These are phyloP conservation scores for Colletes gigas DNA, from an alignment of 1,140 invertebrate species.

Conservation along the genomic window DNA sequence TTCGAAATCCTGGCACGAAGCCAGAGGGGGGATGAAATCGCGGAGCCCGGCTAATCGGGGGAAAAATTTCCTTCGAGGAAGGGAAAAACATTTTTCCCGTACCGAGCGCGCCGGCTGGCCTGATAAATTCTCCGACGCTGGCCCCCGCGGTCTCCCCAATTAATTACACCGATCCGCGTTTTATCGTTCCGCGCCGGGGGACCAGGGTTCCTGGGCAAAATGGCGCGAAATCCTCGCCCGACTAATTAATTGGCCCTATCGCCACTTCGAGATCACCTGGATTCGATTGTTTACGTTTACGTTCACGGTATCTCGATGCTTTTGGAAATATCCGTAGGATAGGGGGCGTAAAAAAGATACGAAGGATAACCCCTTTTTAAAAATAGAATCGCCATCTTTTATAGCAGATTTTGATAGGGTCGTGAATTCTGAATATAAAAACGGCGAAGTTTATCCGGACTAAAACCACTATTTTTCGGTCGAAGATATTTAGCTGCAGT, in stretches of 20 bases:
- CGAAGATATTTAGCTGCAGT: too few relatives aligned
- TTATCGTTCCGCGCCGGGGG: slow-evolving; percentile 50
- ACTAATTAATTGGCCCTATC: slow-evolving; percentile 57
- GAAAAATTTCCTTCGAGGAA: slow-evolving; percentile 47
- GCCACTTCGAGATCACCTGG: too few relatives aligned
- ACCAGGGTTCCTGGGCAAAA: background rate
- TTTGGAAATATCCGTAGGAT: too few relatives aligned
- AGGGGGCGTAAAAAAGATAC: too few relatives aligned
- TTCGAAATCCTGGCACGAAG: slow-evolving; percentile 35
- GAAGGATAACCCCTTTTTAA: too few relatives aligned
- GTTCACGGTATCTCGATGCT: too few relatives aligned
- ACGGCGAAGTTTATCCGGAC: too few relatives aligned
- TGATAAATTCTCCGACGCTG: slow-evolving; percentile 52
- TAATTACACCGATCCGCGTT: slow-evolving; percentile 63
- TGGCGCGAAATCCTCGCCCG: slow-evolving; percentile 27
- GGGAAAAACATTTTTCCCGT: slow-evolving; percentile 25
- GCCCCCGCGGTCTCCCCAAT: slow-evolving; percentile 40
- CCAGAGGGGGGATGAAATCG: slow-evolving; percentile 26
- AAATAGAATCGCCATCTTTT: too few relatives aligned
- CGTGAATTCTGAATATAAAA: too few relatives aligned
- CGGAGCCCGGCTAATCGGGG: slow-evolving; percentile 35
- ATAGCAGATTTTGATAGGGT: too few relatives aligned
- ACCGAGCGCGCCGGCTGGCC: background rate
- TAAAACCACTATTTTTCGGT: too few relatives aligned
- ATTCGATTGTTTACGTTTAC: too few relatives aligned